Conservation (phyloP, 2,888 invertebrate species). For the Standfussiana lucernea region DNA sequence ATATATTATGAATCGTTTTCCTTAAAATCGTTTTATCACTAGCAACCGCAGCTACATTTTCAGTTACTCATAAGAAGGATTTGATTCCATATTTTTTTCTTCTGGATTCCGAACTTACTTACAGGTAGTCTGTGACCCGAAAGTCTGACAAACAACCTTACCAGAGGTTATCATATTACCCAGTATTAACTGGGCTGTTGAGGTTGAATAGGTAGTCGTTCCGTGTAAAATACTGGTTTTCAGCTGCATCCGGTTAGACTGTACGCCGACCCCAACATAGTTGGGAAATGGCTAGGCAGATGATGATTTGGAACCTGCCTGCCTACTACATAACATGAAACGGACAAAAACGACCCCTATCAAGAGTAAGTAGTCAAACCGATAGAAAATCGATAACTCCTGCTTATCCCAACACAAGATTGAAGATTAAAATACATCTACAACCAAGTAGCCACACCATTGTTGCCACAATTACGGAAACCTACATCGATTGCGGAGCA, state of each 20-base stretch:
- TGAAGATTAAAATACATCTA: neutral
- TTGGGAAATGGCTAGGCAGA: no score
- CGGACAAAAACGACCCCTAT: no score
- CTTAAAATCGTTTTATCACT: neutral
- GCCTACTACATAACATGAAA: no score
- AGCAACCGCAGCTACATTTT: no score
- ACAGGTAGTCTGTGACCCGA: no score
- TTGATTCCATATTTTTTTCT: neutral
- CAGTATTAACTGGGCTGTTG: no score
- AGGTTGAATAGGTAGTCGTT: no score
- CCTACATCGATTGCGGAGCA: slow-evolving; percentile 72
- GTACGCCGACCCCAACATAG: no score
- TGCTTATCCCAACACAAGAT: neutral
- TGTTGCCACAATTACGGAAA: slow-evolving; percentile 80
- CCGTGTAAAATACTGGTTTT: no score
- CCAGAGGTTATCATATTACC: neutral
- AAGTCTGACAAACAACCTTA: neutral
- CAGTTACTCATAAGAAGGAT: neutral
- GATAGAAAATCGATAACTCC: neutral
- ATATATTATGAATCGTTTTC: no score
- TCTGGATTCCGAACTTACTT: neutral
- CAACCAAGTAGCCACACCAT: slow-evolving; percentile 5
- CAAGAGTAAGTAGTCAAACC: neutral
- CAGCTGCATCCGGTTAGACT: no score
- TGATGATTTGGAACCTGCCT: no score